Conservation (phyloP, 2,888 invertebrate genomes). For the Plutella xylostella region DNA sequence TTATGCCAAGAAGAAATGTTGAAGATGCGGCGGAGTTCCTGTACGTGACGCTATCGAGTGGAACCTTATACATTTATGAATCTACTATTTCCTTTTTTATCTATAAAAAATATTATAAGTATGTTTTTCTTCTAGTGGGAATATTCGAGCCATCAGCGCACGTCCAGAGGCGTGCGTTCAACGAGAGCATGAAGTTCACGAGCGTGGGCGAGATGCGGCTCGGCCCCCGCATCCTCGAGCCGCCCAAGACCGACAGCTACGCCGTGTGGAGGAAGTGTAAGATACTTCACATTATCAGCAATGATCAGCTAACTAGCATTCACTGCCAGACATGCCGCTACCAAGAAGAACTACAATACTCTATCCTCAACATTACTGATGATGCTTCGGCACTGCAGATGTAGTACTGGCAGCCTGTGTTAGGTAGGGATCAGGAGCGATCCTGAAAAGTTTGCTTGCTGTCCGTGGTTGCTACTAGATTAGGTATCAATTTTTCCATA, state of each 20-base stretch:
- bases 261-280: conserved; percentile 47
- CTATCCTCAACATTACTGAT: too few species aligned
- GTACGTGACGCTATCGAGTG: too few species aligned
- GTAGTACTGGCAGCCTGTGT: too few species aligned
- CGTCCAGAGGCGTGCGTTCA: conserved; percentile 40
- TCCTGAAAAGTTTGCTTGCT: too few species aligned
- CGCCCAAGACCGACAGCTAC: conserved; percentile 41
- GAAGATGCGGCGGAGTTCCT: too few species aligned
- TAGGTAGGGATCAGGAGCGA: too few species aligned
- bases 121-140: conserved; percentile 34
- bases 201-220: conserved; percentile 28
- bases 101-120: background rate
- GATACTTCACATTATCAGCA: conserved; percentile 16
- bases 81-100: background rate
- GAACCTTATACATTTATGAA: too few species aligned
- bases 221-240: conserved; percentile 33
- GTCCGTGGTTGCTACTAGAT: too few species aligned
- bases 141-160: conserved; percentile 34
- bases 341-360: too few species aligned
- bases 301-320: background rate
- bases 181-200: conserved; percentile 40
- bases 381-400: too few species aligned
- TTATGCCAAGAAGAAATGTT: too few species aligned
- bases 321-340: background rate
- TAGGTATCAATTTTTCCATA: too few species aligned